These are phyloP conservation scores for Oxyscelio sp. DNA, from an alignment of 2,888 invertebrate species.

Conservation along the genomic window DNA sequence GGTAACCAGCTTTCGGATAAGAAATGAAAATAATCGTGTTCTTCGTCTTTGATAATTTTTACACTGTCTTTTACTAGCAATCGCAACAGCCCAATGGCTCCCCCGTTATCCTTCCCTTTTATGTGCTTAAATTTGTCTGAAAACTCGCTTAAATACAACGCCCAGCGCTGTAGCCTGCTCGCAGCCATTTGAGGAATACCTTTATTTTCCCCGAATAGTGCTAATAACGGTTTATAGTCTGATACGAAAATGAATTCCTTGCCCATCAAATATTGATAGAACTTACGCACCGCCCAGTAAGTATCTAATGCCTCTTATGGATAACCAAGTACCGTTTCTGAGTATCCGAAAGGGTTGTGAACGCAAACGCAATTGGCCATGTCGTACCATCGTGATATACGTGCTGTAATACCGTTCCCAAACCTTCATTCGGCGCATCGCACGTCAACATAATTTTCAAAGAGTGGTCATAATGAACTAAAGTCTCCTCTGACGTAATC, in stretches of 20 bases:
- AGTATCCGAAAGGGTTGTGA: slow-evolving; percentile 78
- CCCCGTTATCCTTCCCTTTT: slow-evolving; percentile 52
- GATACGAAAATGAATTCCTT: slow-evolving; percentile 80
- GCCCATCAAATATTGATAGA: slow-evolving; percentile 84
- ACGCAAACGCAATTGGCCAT: slow-evolving; percentile 81
- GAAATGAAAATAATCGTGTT: slow-evolving; percentile 62
- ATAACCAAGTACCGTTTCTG: slow-evolving; percentile 84
- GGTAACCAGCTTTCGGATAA: slow-evolving; percentile 39
- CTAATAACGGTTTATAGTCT: slow-evolving; percentile 82
- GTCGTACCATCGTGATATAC: slow-evolving; percentile 77
- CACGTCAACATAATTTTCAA: slow-evolving; percentile 57
- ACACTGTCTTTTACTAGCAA: slow-evolving; percentile 12
- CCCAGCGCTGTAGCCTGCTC: slow-evolving; percentile 52
- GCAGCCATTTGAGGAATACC: slow-evolving; percentile 56
- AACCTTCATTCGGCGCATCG: slow-evolving; percentile 77
- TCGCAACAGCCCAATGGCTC: slow-evolving; percentile 57
- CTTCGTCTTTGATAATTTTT: too few species aligned
- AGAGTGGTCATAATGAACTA: slow-evolving; percentile 70
- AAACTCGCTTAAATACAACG: too few species aligned
- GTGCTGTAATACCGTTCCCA: slow-evolving; percentile 81
- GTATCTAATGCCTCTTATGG: slow-evolving; percentile 83
- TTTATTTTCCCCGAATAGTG: slow-evolving; percentile 61
- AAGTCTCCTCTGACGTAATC: slow-evolving; percentile 28
- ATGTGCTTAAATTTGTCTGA: slow-evolving; percentile 46
- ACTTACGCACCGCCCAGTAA: slow-evolving; percentile 82